Evolutionary conservation across 2,888 invertebrate genomes (phyloP).

Genomic region (Cancer borealis): DNA sequence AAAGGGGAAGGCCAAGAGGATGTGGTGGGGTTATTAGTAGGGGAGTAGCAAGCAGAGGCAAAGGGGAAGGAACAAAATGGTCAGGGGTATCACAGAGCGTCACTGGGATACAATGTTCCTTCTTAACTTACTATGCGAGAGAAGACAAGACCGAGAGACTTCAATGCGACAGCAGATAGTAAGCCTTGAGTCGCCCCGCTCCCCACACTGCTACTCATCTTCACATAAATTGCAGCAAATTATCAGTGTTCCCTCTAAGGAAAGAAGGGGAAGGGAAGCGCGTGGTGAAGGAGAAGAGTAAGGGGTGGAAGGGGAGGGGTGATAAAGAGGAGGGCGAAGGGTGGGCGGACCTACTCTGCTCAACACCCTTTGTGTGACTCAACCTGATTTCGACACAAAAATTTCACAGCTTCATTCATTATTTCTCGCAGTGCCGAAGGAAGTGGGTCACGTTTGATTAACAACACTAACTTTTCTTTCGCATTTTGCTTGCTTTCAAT

Average conservation of each 20-base stretch:
- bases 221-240: background rate
- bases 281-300: background rate
- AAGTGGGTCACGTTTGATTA: background rate
- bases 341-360: background rate
- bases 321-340: background rate
- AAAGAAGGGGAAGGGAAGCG: background rate
- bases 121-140: background rate
- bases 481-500: no score
- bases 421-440: background rate
- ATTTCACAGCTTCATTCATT: background rate
- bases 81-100: no score
- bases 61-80: background rate
- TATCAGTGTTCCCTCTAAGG: background rate
- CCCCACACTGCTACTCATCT: background rate
- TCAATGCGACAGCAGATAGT: background rate
- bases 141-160: background rate
- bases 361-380: background rate
- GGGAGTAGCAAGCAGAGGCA: background rate
- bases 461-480: no score
- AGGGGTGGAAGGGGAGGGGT: background rate
- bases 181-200: background rate
- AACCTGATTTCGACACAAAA: background rate
- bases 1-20: background rate
- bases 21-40: background rate
- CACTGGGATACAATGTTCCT: no score